These are phyloP conservation scores for Cyphomyrus discorhynchus DNA, from an alignment of 2,113 vertebrate genomes.

Conservation along the genomic window DNA sequence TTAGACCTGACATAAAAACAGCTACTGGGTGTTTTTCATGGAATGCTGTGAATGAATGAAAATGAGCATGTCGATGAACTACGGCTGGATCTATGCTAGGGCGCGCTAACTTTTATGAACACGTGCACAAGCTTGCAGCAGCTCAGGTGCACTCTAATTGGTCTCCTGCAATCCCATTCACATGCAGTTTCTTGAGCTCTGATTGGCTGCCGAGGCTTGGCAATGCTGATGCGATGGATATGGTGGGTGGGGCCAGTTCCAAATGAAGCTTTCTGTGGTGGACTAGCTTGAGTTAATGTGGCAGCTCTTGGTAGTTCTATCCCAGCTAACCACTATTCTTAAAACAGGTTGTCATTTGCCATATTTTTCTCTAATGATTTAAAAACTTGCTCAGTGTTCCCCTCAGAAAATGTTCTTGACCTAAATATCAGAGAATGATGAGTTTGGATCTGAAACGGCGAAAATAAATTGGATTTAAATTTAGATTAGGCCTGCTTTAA, in stretches of 20 bases:
- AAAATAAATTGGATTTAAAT: background rate
- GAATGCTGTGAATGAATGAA: background rate
- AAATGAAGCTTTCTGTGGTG: background rate
- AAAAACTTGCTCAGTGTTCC: background rate
- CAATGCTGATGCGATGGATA: slow-evolving; percentile 58
- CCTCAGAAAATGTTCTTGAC: background rate
- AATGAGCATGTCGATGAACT: background rate
- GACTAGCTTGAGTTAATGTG: background rate
- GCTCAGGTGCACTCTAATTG: slow-evolving; percentile 41
- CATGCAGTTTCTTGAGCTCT: slow-evolving; percentile 47
- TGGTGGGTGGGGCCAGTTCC: slow-evolving; percentile 34
- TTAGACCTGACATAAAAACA: background rate
- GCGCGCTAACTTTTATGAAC: background rate
- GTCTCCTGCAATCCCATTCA: slow-evolving; percentile 44
- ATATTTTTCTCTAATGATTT: background rate
- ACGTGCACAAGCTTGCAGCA: background rate
- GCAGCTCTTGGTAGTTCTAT: background rate
- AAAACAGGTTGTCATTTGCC: background rate
- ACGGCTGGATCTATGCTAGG: background rate
- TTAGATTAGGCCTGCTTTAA: background rate
- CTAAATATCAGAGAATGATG: background rate
- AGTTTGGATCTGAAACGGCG: background rate
- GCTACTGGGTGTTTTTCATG: background rate
- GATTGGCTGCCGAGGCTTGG: slow-evolving; percentile 46
- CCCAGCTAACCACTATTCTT: background rate